Conservation (phyloP, 1,140 invertebrate species). For the Pseudoatta argentina region DNA sequence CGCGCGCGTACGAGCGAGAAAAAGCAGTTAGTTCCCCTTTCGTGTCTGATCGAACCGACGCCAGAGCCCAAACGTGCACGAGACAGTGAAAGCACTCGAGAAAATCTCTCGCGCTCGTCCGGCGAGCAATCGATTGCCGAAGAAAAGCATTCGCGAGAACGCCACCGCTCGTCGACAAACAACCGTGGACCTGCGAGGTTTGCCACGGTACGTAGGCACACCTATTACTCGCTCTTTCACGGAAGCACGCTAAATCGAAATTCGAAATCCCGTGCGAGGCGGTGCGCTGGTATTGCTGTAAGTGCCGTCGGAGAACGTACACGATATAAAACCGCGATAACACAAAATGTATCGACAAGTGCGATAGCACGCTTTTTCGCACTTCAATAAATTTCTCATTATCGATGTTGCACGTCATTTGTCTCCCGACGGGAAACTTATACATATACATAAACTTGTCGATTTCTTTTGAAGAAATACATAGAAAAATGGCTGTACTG, state of each 20-base stretch:
- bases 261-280: conserved; percentile 58
- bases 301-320: conserved; percentile 40
- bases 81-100: conserved; percentile 77
- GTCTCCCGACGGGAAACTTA: not conserved
- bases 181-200: conserved; percentile 57
- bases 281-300: conserved; percentile 2
- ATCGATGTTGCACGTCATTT: conserved; percentile 13
- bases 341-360: conserved; percentile 54
- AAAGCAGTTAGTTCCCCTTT: conserved; percentile 72
- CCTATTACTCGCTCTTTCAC: conserved; percentile 54
- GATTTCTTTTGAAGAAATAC: not conserved
- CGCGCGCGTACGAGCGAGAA: conserved; percentile 55
- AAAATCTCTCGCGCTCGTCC: conserved; percentile 69
- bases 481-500: not conserved
- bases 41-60: conserved; percentile 60
- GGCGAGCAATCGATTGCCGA: conserved; percentile 70
- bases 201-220: conserved; percentile 22
- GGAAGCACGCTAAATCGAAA: conserved; percentile 68
- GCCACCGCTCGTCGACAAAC: conserved; percentile 67
- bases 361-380: conserved; percentile 37
- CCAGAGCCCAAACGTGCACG: conserved; percentile 65
- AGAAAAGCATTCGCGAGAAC: conserved; percentile 68
- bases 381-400: conserved; percentile 57
- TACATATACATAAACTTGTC: not conserved
- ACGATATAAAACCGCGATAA: conserved; percentile 45